Evolutionary conservation across 23 tunicate genomes (phyloP).

Genomic region (Ascidia mentula): DNA sequence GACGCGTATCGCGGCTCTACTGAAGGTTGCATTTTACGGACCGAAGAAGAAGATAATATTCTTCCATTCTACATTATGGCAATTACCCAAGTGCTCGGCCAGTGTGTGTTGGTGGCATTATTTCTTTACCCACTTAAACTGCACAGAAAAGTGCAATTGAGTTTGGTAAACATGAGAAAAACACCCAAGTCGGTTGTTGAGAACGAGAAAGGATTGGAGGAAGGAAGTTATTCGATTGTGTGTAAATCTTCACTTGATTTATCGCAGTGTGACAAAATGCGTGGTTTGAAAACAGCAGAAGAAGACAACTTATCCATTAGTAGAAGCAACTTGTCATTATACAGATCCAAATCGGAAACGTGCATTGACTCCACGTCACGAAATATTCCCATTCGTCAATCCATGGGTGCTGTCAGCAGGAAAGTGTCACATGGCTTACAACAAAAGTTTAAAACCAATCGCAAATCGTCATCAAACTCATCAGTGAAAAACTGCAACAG

Average conservation of each 20-base stretch:
- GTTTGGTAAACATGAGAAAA: background rate
- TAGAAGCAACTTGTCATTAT: background rate
- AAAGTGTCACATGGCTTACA: background rate
- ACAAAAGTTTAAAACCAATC: background rate
- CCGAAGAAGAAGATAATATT: slow-evolving; percentile 31
- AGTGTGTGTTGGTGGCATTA: slow-evolving; percentile 8
- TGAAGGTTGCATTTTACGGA: slow-evolving; percentile 25
- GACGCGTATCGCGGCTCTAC: slow-evolving; percentile 7
- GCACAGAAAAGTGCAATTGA: slow-evolving; percentile 27
- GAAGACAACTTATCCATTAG: background rate
- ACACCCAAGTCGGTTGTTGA: background rate
- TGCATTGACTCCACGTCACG: background rate
- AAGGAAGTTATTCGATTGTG: background rate
- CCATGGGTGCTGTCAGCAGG: background rate
- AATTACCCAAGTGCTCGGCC: slow-evolving; percentile 19
- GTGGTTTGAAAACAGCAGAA: no score
- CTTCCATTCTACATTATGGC: background rate
- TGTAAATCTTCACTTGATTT: background rate
- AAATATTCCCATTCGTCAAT: slow-evolving; percentile 4
- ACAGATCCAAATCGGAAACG: background rate
- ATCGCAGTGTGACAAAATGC: background rate
- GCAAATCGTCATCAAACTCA: background rate
- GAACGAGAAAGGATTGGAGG: background rate
- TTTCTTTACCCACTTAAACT: slow-evolving; percentile 33
- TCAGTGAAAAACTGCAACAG: slow-evolving; percentile 5